phyloP scores from a whole-genome alignment of 1,140 invertebrate species.

The Schlechtendalia chinensis region DNA sequence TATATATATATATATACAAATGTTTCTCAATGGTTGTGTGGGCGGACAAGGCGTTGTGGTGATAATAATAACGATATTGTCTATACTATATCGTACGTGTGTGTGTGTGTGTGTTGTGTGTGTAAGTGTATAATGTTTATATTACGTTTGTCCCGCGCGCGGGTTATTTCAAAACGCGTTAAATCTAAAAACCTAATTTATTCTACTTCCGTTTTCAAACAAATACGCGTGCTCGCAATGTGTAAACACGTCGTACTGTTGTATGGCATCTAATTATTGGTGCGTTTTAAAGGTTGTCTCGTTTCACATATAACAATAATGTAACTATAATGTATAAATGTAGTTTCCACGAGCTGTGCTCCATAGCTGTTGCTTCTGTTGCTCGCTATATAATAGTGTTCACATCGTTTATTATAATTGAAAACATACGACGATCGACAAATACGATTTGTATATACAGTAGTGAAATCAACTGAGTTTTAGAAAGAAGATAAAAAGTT shows the following conservation, averaged over 20 bases:
- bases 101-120: too few relatives aligned
- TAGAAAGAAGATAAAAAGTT: neutral
- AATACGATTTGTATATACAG: too few relatives aligned
- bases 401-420: neutral
- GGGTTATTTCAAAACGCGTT: constrained; percentile 23
- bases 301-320: neutral
- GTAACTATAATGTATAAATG: neutral
- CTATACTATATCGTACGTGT: neutral
- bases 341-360: neutral
- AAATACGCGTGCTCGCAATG: constrained; percentile 18
- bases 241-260: neutral
- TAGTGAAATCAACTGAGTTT: neutral
- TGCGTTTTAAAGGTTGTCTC: neutral
- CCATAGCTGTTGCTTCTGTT: neutral
- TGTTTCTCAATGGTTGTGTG: neutral
- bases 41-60: neutral
- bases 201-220: constrained; percentile 34
- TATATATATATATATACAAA: too few relatives aligned
- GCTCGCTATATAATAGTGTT: too few relatives aligned
- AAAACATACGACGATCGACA: neutral
- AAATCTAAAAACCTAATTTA: constrained; percentile 38
- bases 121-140: neutral
- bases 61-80: neutral
- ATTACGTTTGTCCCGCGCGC: neutral
- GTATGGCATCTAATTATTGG: neutral